A percentile compares a stretch with the other conserved stretches of the same genome.
Evolutionary conservation across 2,797 vertebrate species (phyloP).

Genomic region (Hybognathus amarus): DNA sequence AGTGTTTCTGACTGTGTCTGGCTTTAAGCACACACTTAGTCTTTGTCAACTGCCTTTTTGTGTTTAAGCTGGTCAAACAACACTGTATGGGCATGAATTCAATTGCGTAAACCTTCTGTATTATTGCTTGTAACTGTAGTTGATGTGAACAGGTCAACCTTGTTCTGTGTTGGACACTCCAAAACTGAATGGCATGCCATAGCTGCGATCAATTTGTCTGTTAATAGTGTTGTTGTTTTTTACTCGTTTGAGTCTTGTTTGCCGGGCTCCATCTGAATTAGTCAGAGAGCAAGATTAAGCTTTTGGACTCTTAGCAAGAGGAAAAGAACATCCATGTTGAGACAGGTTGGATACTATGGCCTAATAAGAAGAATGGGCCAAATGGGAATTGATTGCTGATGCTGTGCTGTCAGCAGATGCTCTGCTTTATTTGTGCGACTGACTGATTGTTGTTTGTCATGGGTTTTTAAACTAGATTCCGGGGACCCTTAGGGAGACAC

Average conservation of each 20-base stretch:
- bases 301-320: constrained; percentile 53
- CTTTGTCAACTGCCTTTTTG: not conserved
- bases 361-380: constrained; percentile 67
- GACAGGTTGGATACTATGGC: constrained; percentile 52
- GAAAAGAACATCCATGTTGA: constrained; percentile 57
- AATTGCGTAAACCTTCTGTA: not conserved
- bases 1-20: constrained; percentile 9
- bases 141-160: not conserved
- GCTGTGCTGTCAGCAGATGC: constrained; percentile 57
- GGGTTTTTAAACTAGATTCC: not conserved
- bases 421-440: constrained; percentile 48
- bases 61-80: not conserved
- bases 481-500: not conserved
- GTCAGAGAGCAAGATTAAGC: constrained; percentile 56
- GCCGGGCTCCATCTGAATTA: constrained; percentile 34
- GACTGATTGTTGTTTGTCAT: constrained; percentile 42
- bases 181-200: constrained; percentile 1
- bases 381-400: constrained; percentile 72
- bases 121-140: not conserved
- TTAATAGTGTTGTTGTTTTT: constrained; percentile 22
- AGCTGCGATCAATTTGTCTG: not conserved
- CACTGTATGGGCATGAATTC: not conserved
- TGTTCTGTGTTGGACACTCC: not conserved
- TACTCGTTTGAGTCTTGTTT: constrained; percentile 50
- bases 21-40: not conserved